A percentile compares a stretch with the other conserved stretches of the same genome.
phyloP scores from a whole-genome alignment of 2,797 vertebrate species.

The Tamandua tetradactyla region DNA sequence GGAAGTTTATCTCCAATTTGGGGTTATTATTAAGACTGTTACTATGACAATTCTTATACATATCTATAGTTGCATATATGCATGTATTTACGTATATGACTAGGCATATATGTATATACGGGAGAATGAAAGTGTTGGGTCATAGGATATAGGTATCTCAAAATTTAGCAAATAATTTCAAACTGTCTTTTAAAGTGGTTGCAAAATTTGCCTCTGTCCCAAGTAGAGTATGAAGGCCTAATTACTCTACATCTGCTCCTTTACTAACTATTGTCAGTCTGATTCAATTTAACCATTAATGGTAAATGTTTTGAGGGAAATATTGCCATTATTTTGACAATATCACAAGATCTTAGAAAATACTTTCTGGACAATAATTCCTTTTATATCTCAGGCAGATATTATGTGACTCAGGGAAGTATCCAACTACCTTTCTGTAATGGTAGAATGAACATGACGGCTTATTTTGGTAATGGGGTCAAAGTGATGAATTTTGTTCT shows the following conservation, averaged over 20 bases:
- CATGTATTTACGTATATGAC: too few species aligned
- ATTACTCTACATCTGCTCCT: neutral
- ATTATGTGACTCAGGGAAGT: neutral
- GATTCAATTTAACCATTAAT: neutral
- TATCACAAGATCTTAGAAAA: neutral
- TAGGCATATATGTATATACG: too few species aligned
- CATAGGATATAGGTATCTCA: neutral
- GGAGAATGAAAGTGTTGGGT: neutral
- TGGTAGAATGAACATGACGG: neutral
- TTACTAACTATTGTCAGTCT: neutral
- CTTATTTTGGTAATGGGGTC: neutral
- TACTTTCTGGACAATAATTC: neutral
- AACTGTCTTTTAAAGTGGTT: neutral
- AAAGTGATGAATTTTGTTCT: neutral
- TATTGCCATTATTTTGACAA: neutral
- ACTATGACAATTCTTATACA: neutral
- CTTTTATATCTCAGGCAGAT: neutral
- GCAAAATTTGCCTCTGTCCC: accelerated
- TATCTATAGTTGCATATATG: neutral
- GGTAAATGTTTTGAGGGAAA: neutral
- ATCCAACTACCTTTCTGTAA: too few species aligned
- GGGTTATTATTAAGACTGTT: too few species aligned
- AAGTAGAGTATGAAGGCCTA: too few species aligned
- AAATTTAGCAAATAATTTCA: neutral
- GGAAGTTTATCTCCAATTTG: neutral